Evolutionary conservation across 2,888 invertebrate species (phyloP).

Genomic region (Zaprionus obscuricornis): DNA sequence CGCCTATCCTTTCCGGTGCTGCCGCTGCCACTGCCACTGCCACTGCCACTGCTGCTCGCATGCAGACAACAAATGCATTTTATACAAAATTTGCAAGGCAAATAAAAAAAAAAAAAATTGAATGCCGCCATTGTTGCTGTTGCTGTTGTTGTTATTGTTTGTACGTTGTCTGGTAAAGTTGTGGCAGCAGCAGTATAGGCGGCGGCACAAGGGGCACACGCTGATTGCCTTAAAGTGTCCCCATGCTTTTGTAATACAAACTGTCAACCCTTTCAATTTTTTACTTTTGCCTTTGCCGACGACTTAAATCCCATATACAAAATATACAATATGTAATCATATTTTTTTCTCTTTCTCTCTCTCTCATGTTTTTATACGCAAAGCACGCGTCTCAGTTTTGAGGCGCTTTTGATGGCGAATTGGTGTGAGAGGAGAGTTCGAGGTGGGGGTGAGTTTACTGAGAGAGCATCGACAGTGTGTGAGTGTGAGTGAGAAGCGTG

Average conservation of each 20-base stretch:
- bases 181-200: too few relatives aligned
- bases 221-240: constrained; percentile 70
- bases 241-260: constrained; percentile 34
- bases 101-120: constrained; percentile 69
- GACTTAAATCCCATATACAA: constrained; percentile 18
- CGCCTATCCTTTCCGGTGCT: constrained; percentile 17
- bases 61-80: constrained; percentile 74
- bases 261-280: constrained; percentile 74
- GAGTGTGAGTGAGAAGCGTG: too few relatives aligned
- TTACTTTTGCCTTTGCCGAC: constrained; percentile 15
- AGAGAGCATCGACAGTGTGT: too few relatives aligned
- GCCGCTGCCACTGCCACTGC: background rate
- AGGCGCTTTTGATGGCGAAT: background rate
- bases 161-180: constrained; percentile 42
- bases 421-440: background rate
- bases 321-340: constrained; percentile 72
- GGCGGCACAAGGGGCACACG: constrained; percentile 14
- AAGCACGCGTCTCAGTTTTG: constrained; percentile 45
- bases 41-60: constrained; percentile 16
- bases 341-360: constrained; percentile 40
- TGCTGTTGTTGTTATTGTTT: constrained; percentile 36
- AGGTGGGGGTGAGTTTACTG: background rate
- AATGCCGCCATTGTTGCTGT: constrained; percentile 53
- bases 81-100: constrained; percentile 73
- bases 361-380: constrained; percentile 45